Conservation (phyloP, 2,797 vertebrate species). For the Okamejei kenojei region DNA sequence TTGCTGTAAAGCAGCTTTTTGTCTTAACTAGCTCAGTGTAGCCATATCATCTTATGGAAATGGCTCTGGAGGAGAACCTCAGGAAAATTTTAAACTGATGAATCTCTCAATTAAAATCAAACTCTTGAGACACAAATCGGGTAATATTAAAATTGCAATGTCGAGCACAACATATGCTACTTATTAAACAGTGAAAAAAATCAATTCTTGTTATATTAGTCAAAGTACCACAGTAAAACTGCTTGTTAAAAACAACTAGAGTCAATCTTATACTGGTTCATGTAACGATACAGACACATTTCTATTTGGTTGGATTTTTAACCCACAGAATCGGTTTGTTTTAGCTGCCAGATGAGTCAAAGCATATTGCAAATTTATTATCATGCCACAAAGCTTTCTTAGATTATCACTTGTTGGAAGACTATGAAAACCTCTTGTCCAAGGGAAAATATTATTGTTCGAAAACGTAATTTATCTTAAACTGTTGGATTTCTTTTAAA, state of each 20-base stretch:
- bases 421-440: neutral
- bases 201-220: conserved; percentile 25
- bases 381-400: neutral
- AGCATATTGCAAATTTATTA: neutral
- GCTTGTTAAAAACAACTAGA: conserved; percentile 22
- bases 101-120: conserved; percentile 12
- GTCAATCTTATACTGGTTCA: neutral
- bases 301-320: neutral
- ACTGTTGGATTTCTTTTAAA: neutral
- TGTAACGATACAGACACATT: neutral
- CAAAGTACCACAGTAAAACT: conserved; percentile 34
- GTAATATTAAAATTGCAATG: conserved; percentile 17
- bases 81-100: conserved; percentile 20
- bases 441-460: neutral
- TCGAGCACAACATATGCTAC: conserved; percentile 2
- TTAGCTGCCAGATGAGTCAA: conserved; percentile 4
- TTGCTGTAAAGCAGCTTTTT: neutral
- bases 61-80: conserved; percentile 5
- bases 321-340: neutral
- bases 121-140: neutral
- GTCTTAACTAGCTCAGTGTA: conserved; percentile 8
- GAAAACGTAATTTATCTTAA: conserved; percentile 22
- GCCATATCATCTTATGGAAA: neutral
- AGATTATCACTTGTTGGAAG: neutral
- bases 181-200: conserved; percentile 27